phyloP scores from a whole-genome alignment of 2,113 vertebrate genomes.

The Mandrillus leucophaeus region DNA sequence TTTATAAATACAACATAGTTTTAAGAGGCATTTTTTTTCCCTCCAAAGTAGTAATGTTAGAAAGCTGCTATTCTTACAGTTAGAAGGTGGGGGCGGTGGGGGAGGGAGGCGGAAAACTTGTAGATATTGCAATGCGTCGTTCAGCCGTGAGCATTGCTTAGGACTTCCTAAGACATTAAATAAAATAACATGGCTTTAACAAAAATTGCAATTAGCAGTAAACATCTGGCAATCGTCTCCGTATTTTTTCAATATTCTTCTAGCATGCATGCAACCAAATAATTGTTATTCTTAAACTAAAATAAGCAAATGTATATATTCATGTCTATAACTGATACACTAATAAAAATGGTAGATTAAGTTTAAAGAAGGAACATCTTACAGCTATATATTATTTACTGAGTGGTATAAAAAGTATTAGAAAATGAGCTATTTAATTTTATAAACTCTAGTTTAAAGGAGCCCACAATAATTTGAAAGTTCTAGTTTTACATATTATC shows the following conservation, averaged over 20 bases:
- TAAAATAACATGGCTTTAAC: background rate
- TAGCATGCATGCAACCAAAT: background rate
- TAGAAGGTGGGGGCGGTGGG: background rate
- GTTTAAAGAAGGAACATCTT: constrained; percentile 44
- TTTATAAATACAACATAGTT: background rate
- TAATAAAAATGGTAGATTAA: constrained; percentile 59
- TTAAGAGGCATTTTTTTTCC: background rate
- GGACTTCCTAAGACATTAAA: background rate
- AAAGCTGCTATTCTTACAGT: background rate
- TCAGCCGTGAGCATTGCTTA: background rate
- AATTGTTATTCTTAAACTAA: background rate
- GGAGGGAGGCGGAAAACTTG: background rate
- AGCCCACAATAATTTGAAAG: background rate
- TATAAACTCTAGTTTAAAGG: constrained; percentile 6
- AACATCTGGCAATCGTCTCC: background rate
- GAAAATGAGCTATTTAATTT: background rate
- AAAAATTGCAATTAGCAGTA: background rate
- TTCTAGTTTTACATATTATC: constrained; percentile 2
- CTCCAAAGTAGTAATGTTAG: background rate
- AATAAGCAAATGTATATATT: constrained; percentile 7
- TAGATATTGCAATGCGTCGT: background rate
- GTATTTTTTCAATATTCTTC: background rate
- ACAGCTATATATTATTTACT: background rate
- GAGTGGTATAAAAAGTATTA: background rate
- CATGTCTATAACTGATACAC: background rate